phyloP scores from a whole-genome alignment of 2,113 vertebrate genomes.

The Amphiprion ocellaris region DNA sequence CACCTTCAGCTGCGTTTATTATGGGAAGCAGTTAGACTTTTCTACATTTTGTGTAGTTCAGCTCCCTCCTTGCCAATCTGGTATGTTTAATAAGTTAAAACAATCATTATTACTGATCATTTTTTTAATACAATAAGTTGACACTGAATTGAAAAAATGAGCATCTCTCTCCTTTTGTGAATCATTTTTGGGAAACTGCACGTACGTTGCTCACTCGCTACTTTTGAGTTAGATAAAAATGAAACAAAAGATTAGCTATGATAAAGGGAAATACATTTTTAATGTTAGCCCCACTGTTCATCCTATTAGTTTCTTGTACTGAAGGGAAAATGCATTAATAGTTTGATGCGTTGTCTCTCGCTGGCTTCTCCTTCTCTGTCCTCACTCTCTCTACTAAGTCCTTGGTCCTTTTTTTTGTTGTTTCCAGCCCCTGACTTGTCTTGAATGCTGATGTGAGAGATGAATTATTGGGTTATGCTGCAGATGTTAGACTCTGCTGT shows the following conservation, averaged over 20 bases:
- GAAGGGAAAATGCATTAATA: constrained; percentile 4
- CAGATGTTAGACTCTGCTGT: constrained; percentile 78
- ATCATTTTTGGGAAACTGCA: constrained; percentile 1
- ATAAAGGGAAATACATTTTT: constrained; percentile 12
- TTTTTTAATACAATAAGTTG: not conserved
- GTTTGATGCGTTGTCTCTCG: not conserved
- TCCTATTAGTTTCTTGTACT: constrained; percentile 11
- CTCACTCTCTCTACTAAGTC: constrained; percentile 60
- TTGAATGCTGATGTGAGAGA: constrained; percentile 82
- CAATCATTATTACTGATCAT: not conserved
- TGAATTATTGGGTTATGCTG: constrained; percentile 81
- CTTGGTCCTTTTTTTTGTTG: constrained; percentile 75
- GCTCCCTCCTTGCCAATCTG: not conserved
- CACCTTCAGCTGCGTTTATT: constrained; percentile 1
- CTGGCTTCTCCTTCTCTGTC: constrained; percentile 49
- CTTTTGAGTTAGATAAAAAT: constrained; percentile 8
- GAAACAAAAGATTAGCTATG: not conserved
- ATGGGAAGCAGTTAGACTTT: constrained; percentile 3
- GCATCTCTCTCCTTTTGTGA: not conserved
- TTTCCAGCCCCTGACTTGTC: constrained; percentile 79
- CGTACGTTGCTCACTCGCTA: not conserved
- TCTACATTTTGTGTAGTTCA: not conserved
- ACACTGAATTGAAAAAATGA: not conserved
- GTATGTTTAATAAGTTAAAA: constrained; percentile 11
- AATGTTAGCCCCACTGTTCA: constrained; percentile 3